Conservation (phyloP, 1,140 invertebrate genomes). For the Anoplophora glabripennis region DNA sequence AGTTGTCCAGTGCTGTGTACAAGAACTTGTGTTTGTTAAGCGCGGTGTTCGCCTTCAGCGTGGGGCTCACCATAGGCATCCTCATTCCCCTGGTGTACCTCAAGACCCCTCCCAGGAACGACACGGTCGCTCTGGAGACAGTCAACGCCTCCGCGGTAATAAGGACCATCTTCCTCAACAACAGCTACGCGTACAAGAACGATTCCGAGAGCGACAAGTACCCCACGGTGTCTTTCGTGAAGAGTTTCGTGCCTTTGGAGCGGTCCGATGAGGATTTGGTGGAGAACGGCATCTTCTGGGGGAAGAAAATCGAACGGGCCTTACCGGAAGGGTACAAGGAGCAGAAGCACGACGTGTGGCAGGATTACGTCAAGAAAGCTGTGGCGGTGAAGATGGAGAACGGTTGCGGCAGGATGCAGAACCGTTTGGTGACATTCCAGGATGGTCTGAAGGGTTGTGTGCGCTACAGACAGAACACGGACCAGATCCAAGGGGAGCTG, state of each 20-base stretch:
- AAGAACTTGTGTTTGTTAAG: slow-evolving; percentile 47
- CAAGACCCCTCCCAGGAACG: slow-evolving; percentile 25
- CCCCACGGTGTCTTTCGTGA: slow-evolving; percentile 45
- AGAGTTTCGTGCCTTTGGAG: slow-evolving; percentile 19
- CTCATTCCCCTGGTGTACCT: slow-evolving; percentile 50
- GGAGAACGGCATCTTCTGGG: slow-evolving; percentile 71
- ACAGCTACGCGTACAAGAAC: slow-evolving; percentile 36
- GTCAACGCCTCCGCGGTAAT: slow-evolving; percentile 19
- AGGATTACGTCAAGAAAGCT: slow-evolving; percentile 59
- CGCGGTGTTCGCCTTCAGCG: slow-evolving; percentile 50
- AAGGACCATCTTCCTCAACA: slow-evolving; percentile 35
- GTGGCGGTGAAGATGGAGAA: slow-evolving; percentile 67
- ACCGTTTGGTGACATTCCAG: slow-evolving; percentile 71
- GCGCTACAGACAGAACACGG: slow-evolving; percentile 80
- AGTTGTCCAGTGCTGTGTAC: slow-evolving; percentile 13
- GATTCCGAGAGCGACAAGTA: slow-evolving; percentile 19
- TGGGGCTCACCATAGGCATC: slow-evolving; percentile 50
- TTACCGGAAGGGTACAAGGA: slow-evolving; percentile 69
- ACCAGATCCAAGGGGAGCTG: slow-evolving; percentile 87
- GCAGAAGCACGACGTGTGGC: slow-evolving; percentile 63
- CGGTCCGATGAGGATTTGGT: slow-evolving; percentile 44
- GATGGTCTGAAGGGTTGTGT: slow-evolving; percentile 76
- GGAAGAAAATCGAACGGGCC: slow-evolving; percentile 60
- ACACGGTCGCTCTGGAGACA: slow-evolving; percentile 5
- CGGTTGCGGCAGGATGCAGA: slow-evolving; percentile 86